Base-by-base conservation (phyloP, 2,113 vertebrate genomes). In the Leucoraja erinaceus region DNA sequence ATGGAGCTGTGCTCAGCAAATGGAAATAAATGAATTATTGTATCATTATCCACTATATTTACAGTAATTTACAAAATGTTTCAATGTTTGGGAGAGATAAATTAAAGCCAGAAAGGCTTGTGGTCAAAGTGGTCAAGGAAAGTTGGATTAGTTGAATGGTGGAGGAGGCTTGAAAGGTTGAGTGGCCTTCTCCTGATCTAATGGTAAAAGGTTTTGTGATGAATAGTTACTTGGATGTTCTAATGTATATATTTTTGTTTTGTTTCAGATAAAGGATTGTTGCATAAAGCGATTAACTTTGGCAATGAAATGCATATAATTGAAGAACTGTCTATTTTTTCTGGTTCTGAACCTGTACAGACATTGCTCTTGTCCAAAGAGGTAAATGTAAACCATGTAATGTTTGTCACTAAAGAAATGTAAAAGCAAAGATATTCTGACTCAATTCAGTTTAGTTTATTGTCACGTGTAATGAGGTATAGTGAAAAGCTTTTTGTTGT, bases 291-390 rank as follows among this genome's bases (percentile, higher is more conserved):
- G 0, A 96, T 99, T 94, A 96, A 97, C 94, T 96, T 96, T 16
- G 96, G 96, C 76, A 95, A 94, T 2, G 96, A 97, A 0, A 97
- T 98, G 93, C 98, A 99, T 72, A 97, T 98, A 90, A 96, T 99
- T 79, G 99, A 99, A 95, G 98, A 99, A 95, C 96, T 97, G 0
- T 97, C 98, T 93, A 96, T 99, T 28, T 97, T 99, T 75, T 96
- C 95, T 94, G 96, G 96, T 63, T 94, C 94, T 0, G 97, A 98
- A 93, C 95, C 98, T 0, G 95, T 99, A 59, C 98, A 98, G 93
- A 98, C 96, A 78, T 95, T 99, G 0, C 93, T 99, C 88, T 96
- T 99, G n/a, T 96, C 97, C 0, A 95, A 96, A 93, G 94, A 96
- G 97, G 99, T 97, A 96, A 94, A 94, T 25, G 11, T 72, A 72